Base-by-base conservation (phyloP, 2,888 invertebrate species). In the Apotomis capreana region DNA sequence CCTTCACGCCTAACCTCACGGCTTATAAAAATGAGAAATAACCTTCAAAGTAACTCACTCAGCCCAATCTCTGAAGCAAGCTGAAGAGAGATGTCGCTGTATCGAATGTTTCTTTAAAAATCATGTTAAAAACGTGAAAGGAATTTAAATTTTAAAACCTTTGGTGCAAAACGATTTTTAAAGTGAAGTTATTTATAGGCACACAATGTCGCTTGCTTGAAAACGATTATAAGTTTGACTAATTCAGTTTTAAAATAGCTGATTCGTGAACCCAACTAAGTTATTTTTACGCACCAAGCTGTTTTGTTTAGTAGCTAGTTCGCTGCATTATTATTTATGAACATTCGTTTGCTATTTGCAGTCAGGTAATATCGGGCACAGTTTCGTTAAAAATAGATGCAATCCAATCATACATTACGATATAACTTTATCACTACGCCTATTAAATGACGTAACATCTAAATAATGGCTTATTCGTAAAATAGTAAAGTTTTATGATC, bases 1-100 rank as follows among this genome's bases (percentile, higher is more conserved):
- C 59, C 12, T 52, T 59, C 54, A n/a, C 57, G 57, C 51, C 10
- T 44, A 44, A 52, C 44, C 55, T 61, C 13, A 15, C 40, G 60
- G 44, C 60, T 52, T 70, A 70, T 70, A 64, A 70, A 70, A 70
- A 60, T 71, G 70, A 65, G 67, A 67, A 64, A 64, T 8, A 54
- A 13, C 52, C 37, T 64, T 15, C 10, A 37, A 44, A 52, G 58
- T 58, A 26, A 26, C 26, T 58, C 40, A 58, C 37, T 37, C 58
- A 37, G 37, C n/a, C 36, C 5, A 9, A 37, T 58, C 12, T 36
- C n/a, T n/a, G 36, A 5, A 58, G 37, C 13, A 9, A 44, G 5
- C 40, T 55, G 52, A 40, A 26, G 12, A 55, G 44, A 55, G 44
- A 54, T 52, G 63, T 10, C n/a, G 44, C 55, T 54, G 63, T 15